Evolutionary conservation across 2,797 vertebrate species (phyloP).

Genomic region (Apogon hyalosoma): DNA sequence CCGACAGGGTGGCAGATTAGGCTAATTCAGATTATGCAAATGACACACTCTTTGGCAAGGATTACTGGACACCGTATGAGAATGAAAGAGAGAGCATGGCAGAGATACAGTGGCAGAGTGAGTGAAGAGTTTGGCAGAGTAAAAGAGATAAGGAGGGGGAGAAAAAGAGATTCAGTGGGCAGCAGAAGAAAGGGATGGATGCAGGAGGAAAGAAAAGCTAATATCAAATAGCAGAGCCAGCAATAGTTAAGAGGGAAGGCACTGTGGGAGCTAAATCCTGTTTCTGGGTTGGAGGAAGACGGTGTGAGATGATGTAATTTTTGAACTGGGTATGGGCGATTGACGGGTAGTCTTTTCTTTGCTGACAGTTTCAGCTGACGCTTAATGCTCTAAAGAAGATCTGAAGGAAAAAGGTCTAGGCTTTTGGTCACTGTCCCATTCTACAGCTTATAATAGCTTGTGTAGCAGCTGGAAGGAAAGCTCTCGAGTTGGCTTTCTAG

Average conservation of each 20-base stretch:
- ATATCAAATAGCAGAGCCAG: conserved; percentile 23
- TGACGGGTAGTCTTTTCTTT: conserved; percentile 48
- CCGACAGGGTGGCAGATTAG: conserved; percentile 73
- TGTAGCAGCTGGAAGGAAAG: conserved; percentile 32
- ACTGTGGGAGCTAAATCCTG: conserved; percentile 33
- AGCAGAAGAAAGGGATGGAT: conserved; percentile 39
- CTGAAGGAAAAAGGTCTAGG: conserved; percentile 41
- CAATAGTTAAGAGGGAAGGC: conserved; percentile 14
- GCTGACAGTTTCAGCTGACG: conserved; percentile 40
- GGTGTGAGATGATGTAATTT: conserved; percentile 18
- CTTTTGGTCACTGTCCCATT: conserved; percentile 53
- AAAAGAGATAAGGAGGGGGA: conserved; percentile 49
- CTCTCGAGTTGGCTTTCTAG: conserved; percentile 32
- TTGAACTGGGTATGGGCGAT: conserved; percentile 29
- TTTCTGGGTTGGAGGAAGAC: conserved; percentile 22
- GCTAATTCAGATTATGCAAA: conserved; percentile 83
- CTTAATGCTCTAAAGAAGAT: conserved; percentile 42
- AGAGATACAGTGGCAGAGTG: conserved; percentile 26
- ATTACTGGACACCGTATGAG: conserved; percentile 66
- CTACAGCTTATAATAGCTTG: conserved; percentile 30
- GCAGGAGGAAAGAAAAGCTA: conserved; percentile 28
- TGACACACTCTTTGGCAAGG: conserved; percentile 54
- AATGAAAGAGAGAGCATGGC: conserved; percentile 28
- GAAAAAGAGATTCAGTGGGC: conserved; percentile 28
- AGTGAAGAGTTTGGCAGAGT: conserved; percentile 46